Evolutionary conservation across 2,888 invertebrate species (phyloP).

Genomic region (Cephus nigrinus): DNA sequence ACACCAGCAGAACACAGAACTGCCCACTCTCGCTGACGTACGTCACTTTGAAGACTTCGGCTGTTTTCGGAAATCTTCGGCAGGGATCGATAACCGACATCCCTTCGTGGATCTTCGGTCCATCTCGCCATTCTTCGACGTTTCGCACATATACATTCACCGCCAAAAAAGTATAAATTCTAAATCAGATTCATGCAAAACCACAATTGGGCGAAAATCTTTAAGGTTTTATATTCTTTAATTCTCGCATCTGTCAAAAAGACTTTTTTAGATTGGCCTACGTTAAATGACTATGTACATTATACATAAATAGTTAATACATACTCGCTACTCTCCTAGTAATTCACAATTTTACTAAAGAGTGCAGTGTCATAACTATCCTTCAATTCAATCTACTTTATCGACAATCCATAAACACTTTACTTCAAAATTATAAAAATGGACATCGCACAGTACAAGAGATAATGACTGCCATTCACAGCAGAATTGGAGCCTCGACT

Average conservation of each 20-base stretch:
- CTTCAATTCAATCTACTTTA: neutral
- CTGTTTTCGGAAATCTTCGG: constrained; percentile 48
- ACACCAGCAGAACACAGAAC: constrained; percentile 24
- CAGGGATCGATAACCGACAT: constrained; percentile 50
- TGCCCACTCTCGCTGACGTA: constrained; percentile 41
- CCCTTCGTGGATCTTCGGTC: constrained; percentile 34
- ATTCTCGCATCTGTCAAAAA: neutral
- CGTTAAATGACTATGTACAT: neutral
- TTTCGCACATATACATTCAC: neutral
- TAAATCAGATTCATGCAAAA: neutral
- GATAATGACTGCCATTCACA: neutral
- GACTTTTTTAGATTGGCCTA: too few relatives aligned
- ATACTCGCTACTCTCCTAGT: neutral
- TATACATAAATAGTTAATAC: neutral
- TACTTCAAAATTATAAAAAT: neutral
- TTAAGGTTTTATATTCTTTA: neutral
- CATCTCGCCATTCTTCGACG: constrained; percentile 23
- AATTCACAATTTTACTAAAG: neutral
- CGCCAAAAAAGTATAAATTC: neutral
- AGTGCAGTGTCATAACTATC: neutral
- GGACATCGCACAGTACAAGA: neutral
- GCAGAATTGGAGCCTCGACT: neutral
- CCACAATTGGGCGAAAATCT: neutral
- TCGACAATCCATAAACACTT: neutral
- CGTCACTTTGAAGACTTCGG: constrained; percentile 46